A percentile compares a stretch with the other conserved stretches of the same genome.
phyloP scores from a whole-genome alignment of 2,113 vertebrate genomes.

The Acanthochromis polyacanthus region DNA sequence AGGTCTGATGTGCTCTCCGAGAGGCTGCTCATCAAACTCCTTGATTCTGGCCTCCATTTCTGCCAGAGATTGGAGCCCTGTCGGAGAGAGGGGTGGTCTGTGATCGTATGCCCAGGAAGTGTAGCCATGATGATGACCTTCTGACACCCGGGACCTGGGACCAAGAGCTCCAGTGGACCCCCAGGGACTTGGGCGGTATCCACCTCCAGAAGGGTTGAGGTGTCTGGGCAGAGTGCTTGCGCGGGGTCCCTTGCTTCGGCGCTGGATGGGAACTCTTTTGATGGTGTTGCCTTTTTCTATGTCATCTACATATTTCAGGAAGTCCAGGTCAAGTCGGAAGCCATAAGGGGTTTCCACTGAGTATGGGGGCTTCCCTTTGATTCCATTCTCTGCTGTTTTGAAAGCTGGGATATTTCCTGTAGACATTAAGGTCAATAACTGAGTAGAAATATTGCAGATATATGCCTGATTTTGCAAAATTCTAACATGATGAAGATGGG shows the following conservation, averaged over 20 bases:
- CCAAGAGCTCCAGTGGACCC: constrained; percentile 81
- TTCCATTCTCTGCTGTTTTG: constrained; percentile 81
- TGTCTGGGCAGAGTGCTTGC: constrained; percentile 93
- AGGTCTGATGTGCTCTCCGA: constrained; percentile 85
- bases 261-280: constrained; percentile 91
- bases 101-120: constrained; percentile 38
- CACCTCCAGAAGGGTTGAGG: constrained; percentile 89
- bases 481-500: background rate
- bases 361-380: constrained; percentile 88
- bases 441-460: background rate
- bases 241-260: constrained; percentile 89
- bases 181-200: constrained; percentile 84
- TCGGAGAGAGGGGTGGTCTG: constrained; percentile 51
- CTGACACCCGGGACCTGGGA: constrained; percentile 77
- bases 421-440: constrained; percentile 44
- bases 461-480: background rate
- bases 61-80: constrained; percentile 65
- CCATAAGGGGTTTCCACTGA: constrained; percentile 96
- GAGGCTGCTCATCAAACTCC: constrained; percentile 79
- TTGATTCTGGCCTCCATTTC: constrained; percentile 80
- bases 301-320: constrained; percentile 97
- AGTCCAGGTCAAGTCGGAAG: constrained; percentile 95
- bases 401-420: constrained; percentile 81
- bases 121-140: constrained; percentile 78
- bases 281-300: constrained; percentile 98